Base-by-base conservation (phyloP, 2,888 invertebrate species). In the Euzophera pinguis region DNA sequence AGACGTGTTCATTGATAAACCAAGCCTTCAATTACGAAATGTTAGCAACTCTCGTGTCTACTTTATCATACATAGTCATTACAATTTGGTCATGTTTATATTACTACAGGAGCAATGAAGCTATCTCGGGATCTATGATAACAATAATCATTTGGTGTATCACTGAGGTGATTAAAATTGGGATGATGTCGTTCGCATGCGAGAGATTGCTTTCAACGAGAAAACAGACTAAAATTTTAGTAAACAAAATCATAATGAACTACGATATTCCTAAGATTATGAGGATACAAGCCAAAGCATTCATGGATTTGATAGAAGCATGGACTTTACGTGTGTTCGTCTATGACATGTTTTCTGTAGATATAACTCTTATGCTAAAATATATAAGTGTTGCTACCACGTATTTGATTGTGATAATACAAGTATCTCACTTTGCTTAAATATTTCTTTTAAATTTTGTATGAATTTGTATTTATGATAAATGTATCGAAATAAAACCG, bases 301-400 rank as follows among this genome's bases (percentile, higher is more conserved):
- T 86, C 49, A 76, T 81, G 71, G 76, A 81, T 41, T 53, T 84
- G 3, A 71, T 81, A n/a, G 77, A 83, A 32, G 73, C 78, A 0
- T 84, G 82, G 81, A 72, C 80, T 1, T 56, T 49, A 5, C 49
- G 49, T 27, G 49, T 49, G 12, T 38, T 49, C 10, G 64, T 80
- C 2, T 86, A 78, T 50, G 77, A 83, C 52, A 79, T 86, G 78
- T 80, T 84, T 57, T 69, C 76, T 3, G 71, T 87, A 1, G 81
- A 87, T 56, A 73, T 84, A 14, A 79, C 79, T 1, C 60, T 87
- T 3, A 75, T 84, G 64, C 63, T 85, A 7, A 84, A 84, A 50
- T 86, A 84, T 53, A 73, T 84, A 37, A 84, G 81, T 57, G 75
- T 84, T 3, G 76, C 81, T 12, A 81, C 84, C 0, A 83, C 85